These are phyloP conservation scores for Drosophila rhopaloa DNA, from an alignment of 1,140 invertebrate species.

Conservation along the genomic window DNA sequence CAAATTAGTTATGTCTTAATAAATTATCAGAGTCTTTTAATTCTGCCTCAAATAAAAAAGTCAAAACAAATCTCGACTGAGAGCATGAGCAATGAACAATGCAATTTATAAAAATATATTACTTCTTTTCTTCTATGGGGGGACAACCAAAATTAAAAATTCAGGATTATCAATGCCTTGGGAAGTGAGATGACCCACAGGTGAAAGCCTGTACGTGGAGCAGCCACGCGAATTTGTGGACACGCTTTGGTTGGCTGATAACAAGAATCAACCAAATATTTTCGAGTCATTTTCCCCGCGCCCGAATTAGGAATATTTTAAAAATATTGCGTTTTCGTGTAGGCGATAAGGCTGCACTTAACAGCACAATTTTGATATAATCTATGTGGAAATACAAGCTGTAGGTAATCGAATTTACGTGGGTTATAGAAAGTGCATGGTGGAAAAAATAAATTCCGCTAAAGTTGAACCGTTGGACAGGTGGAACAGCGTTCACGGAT, in stretches of 20 bases:
- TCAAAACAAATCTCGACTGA: too few relatives aligned
- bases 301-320: slow-evolving; percentile 29
- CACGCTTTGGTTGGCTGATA: slow-evolving; percentile 35
- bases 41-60: too few relatives aligned
- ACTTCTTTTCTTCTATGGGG: too few relatives aligned
- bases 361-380: slow-evolving; percentile 19
- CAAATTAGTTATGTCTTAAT: too few relatives aligned
- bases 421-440: slow-evolving; percentile 20
- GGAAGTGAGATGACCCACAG: slow-evolving; percentile 25
- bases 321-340: slow-evolving; percentile 26
- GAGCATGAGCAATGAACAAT: too few relatives aligned
- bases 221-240: slow-evolving; percentile 20
- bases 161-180: slow-evolving; percentile 6
- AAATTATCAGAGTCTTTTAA: too few relatives aligned
- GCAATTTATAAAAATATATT: background rate
- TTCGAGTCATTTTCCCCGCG: slow-evolving; percentile 8
- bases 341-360: slow-evolving; percentile 38
- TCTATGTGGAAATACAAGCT: slow-evolving; percentile 2
- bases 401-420: slow-evolving; percentile 24
- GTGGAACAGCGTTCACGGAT: slow-evolving; percentile 20
- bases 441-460: background rate
- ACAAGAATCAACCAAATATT: slow-evolving; percentile 6
- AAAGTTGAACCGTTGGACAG: slow-evolving; percentile 32
- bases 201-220: slow-evolving; percentile 9
- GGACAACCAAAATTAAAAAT: background rate